A percentile compares a stretch with the other conserved stretches of the same genome.
phyloP scores from a whole-genome alignment of 2,888 invertebrate genomes.

The Ennomos erosarius region DNA sequence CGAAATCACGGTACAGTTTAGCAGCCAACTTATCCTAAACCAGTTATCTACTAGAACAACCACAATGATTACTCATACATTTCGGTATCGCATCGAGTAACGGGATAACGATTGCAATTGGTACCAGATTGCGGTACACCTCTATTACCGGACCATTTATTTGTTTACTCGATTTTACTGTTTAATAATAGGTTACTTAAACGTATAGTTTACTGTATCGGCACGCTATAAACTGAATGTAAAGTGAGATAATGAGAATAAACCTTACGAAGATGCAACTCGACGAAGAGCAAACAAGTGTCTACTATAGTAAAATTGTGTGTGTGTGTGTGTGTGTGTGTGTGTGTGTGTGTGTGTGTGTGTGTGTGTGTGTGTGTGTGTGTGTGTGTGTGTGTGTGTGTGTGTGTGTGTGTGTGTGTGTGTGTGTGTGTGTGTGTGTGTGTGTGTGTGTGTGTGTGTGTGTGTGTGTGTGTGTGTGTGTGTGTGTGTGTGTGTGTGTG shows the following conservation, averaged over 20 bases:
- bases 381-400: too few relatives aligned
- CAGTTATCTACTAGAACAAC: constrained; percentile 27
- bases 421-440: too few relatives aligned
- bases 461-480: too few relatives aligned
- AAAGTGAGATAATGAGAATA: not conserved
- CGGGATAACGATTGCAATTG: constrained; percentile 34
- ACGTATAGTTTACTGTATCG: constrained; percentile 7
- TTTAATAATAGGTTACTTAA: constrained; percentile 12
- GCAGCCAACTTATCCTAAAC: constrained; percentile 28
- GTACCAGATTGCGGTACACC: constrained; percentile 27
- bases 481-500: too few relatives aligned
- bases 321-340: too few relatives aligned
- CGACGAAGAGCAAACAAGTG: too few relatives aligned
- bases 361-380: too few relatives aligned
- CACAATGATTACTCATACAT: constrained; percentile 34
- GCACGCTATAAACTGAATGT: constrained; percentile 3
- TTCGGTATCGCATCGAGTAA: constrained; percentile 33
- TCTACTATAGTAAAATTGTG: too few relatives aligned
- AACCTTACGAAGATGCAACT: too few relatives aligned
- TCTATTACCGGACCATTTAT: constrained; percentile 27
- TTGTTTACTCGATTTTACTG: constrained; percentile 29
- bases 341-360: too few relatives aligned
- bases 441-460: too few relatives aligned
- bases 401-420: too few relatives aligned
- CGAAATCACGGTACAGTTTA: constrained; percentile 10